phyloP scores from a whole-genome alignment of 2,113 vertebrate species.

The Eira barbara region DNA sequence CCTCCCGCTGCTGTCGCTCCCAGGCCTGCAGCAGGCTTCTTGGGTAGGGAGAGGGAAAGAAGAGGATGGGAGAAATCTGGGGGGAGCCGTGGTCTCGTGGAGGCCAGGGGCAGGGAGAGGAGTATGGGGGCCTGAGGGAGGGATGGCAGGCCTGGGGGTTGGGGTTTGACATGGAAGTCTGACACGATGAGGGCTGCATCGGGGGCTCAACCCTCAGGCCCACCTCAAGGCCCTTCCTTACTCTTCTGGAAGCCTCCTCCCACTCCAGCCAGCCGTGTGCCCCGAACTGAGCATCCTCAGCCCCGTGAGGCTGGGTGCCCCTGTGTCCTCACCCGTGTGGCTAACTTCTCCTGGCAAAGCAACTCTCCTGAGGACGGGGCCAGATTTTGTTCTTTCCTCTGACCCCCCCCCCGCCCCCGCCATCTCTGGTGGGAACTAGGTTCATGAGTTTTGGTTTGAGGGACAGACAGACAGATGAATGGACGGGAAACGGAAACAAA shows the following conservation, averaged over 20 bases:
- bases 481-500: neutral
- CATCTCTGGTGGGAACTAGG: neutral
- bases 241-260: neutral
- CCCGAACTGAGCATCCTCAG: neutral
- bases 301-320: neutral
- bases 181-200: neutral
- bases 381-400: neutral
- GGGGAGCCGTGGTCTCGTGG: neutral
- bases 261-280: neutral
- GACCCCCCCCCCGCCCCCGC: no score
- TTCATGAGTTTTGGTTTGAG: neutral
- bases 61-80: neutral
- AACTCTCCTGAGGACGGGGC: neutral
- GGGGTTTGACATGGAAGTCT: neutral
- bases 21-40: conserved; percentile 68
- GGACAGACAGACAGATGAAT: neutral
- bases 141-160: neutral
- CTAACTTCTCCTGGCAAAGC: neutral
- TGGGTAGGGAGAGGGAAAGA: neutral
- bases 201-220: neutral
- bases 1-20: conserved; percentile 57
- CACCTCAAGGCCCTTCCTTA: neutral
- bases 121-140: no score
- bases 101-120: neutral
- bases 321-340: neutral